phyloP scores from a whole-genome alignment of 2,888 invertebrate genomes.

The Thecophora atra region DNA sequence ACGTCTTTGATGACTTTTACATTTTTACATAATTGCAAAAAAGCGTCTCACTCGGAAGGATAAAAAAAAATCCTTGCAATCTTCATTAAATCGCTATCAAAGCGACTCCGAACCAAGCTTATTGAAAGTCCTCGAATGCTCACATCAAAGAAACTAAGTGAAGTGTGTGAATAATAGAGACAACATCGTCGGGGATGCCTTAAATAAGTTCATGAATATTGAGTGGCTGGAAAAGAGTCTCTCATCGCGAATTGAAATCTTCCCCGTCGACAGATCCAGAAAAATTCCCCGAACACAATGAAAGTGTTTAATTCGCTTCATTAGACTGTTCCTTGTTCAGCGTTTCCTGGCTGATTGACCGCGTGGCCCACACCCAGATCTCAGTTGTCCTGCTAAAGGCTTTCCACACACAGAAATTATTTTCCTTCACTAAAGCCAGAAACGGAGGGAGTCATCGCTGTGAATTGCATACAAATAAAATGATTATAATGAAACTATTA shows the following conservation, averaged over 20 bases:
- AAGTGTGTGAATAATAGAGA: background rate
- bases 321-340: slow-evolving; percentile 42
- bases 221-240: no score
- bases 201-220: no score
- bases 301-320: slow-evolving; percentile 47
- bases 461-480: slow-evolving; percentile 47
- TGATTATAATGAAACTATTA: slow-evolving; percentile 43
- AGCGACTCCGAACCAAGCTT: background rate
- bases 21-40: slow-evolving; percentile 22
- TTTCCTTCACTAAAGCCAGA: background rate
- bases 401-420: background rate
- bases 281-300: slow-evolving; percentile 37
- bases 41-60: background rate
- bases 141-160: background rate
- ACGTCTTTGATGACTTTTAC: slow-evolving; percentile 9
- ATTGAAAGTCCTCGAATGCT: slow-evolving; percentile 8
- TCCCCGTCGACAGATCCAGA: background rate
- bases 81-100: slow-evolving; percentile 31
- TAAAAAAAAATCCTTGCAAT: background rate
- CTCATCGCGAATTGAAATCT: background rate
- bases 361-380: slow-evolving; percentile 34
- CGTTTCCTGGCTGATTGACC: slow-evolving; percentile 41
- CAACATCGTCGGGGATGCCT: background rate
- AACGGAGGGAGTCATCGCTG: slow-evolving; percentile 12
- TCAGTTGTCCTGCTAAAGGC: background rate